Percentiles rank a stretch among this genome's conserved stretches.
phyloP scores from a whole-genome alignment of 2,888 invertebrate genomes.

The Drosophila infuscata region DNA sequence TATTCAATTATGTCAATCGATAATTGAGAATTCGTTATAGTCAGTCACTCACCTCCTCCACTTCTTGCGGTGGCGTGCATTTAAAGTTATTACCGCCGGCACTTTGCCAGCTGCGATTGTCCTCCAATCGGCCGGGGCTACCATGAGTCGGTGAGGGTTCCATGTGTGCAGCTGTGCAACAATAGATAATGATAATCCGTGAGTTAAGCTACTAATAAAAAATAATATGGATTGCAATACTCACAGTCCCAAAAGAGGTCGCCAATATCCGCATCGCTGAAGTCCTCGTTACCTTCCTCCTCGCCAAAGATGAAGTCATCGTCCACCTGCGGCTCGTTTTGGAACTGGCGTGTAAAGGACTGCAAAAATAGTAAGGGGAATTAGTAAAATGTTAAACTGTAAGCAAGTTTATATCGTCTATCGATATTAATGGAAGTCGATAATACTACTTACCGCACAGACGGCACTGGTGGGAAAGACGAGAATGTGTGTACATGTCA shows the following conservation, averaged over 20 bases:
- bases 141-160: constrained; percentile 86
- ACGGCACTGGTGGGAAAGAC: constrained; percentile 99
- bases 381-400: not conserved
- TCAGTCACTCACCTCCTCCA: constrained; percentile 82
- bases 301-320: constrained; percentile 88
- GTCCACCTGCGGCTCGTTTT: constrained; percentile 86
- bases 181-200: not conserved
- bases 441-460: constrained; percentile 89
- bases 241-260: constrained; percentile 91
- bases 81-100: constrained; percentile 86
- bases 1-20: not conserved
- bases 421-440: not conserved
- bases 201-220: not conserved
- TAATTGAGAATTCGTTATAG: not conserved
- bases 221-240: constrained; percentile 32
- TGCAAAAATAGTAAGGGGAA: constrained; percentile 29
- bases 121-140: constrained; percentile 86
- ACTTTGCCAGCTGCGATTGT: constrained; percentile 85
- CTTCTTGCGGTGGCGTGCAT: constrained; percentile 83
- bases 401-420: not conserved
- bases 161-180: constrained; percentile 86
- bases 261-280: constrained; percentile 85
- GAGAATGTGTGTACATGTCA: constrained; percentile 98
- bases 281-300: constrained; percentile 85
- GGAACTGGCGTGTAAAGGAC: constrained; percentile 83